Conservation (phyloP, 2,888 invertebrate genomes). For the Epistrophe eligans region DNA sequence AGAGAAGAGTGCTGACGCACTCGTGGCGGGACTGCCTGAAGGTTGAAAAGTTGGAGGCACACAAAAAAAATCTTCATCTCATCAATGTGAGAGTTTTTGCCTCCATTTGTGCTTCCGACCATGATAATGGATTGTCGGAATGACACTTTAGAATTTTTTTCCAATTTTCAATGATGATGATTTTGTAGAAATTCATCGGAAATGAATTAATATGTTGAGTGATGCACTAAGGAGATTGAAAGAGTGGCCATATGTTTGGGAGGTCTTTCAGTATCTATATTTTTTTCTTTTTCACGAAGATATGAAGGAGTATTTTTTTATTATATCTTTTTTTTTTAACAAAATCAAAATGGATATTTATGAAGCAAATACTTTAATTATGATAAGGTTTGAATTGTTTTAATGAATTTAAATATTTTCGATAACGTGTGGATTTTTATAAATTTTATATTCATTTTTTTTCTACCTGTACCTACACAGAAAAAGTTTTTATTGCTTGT, state of each 20-base stretch:
- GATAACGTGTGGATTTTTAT: not conserved
- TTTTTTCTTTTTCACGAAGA: slow-evolving; percentile 5
- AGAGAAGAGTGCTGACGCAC: slow-evolving; percentile 42
- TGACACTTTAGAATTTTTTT: slow-evolving; percentile 68
- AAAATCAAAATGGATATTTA: slow-evolving; percentile 42
- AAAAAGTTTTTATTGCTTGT: no score
- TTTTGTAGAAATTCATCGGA: slow-evolving; percentile 71
- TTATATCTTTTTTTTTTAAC: slow-evolving; percentile 14
- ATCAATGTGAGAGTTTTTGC: slow-evolving; percentile 67
- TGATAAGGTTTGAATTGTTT: slow-evolving; percentile 2
- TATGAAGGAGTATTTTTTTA: slow-evolving; percentile 21
- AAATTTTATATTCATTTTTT: not conserved
- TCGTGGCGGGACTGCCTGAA: slow-evolving; percentile 28
- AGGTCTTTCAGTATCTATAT: slow-evolving; percentile 12
- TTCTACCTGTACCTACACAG: no score
- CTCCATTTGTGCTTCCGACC: slow-evolving; percentile 63
- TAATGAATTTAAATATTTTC: not conserved
- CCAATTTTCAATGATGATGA: slow-evolving; percentile 48
- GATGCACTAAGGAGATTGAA: slow-evolving; percentile 44
- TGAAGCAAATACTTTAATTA: slow-evolving; percentile 31
- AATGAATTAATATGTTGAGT: slow-evolving; percentile 74
- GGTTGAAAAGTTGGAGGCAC: slow-evolving; percentile 16
- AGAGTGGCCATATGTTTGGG: slow-evolving; percentile 56
- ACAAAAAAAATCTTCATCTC: slow-evolving; percentile 48
- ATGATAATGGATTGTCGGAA: slow-evolving; percentile 68